Evolutionary conservation across 1,140 invertebrate genomes (phyloP).

Genomic region (Andricus grossulariae): DNA sequence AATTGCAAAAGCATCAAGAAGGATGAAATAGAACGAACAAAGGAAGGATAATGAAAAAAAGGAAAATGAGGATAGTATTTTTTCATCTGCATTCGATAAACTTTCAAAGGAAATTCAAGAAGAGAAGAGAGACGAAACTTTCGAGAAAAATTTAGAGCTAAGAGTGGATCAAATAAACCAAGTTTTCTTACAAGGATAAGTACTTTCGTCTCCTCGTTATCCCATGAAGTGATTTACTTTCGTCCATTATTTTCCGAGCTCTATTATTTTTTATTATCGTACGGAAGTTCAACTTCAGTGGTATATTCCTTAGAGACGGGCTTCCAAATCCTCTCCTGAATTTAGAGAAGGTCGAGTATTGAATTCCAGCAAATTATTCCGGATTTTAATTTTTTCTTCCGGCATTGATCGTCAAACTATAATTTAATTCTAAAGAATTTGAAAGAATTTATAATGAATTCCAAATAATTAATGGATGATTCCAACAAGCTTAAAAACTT

Average conservation of each 20-base stretch:
- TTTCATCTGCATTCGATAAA: not conserved
- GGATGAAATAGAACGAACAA: not conserved
- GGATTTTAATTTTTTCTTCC: no score
- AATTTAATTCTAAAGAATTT: no score
- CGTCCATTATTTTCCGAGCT: not conserved
- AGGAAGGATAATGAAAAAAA: not conserved
- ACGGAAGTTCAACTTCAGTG: not conserved
- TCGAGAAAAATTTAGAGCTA: not conserved
- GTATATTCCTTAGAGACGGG: not conserved
- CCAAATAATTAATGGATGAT: not conserved
- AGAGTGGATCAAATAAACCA: not conserved
- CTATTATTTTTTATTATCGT: slow-evolving; percentile 9
- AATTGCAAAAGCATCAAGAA: not conserved
- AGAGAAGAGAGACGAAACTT: not conserved
- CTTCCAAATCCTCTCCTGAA: not conserved
- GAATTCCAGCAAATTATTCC: no score
- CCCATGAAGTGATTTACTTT: not conserved
- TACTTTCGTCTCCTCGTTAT: slow-evolving; percentile 9
- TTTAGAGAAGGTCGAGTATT: not conserved
- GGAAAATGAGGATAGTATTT: not conserved
- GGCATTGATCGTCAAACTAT: no score
- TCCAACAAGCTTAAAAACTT: not conserved
- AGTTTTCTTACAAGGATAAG: not conserved
- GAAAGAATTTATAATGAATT: no score
- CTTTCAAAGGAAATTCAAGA: not conserved